Base-by-base conservation (phyloP, 2,797 vertebrate genomes). In the Paguma larvata region DNA sequence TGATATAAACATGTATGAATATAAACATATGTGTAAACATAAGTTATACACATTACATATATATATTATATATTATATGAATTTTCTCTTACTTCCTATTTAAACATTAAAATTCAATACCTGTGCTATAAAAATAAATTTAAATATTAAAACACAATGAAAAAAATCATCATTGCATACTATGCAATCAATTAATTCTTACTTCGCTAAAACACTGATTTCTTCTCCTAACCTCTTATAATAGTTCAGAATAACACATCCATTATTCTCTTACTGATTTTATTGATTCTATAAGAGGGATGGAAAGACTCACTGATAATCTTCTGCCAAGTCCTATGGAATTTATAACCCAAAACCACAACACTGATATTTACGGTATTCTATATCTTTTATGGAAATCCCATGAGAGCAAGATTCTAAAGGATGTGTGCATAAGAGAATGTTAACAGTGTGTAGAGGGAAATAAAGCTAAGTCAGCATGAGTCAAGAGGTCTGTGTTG, bases 31-130 rank as follows among this genome's bases (percentile, higher is more conserved):
- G 6, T 86, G 10, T 38, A 77, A 92, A 67, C 27, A 48, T 51
- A 30, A 46, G 25, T 16, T 90, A 2, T 56, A 90, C 51, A 13
- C 72, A 16, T 38, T 83, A 63, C 16, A 44, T 38, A 59, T 11
- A 53, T 72, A 89, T 25, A 82, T 19, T 32, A 18, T 67, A 59
- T 63, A 53, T 68, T 59, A 68, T 1, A 65, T 27, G 30, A 7
- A 34, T 96, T 51, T 89, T 75, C 3, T 90, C 62, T 51, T 91
- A 82, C 70, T 85, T 95, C 32, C 8, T 67, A 68, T 67, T 85
- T 92, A 96, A 84, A 84, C 5, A 63, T 73, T 96, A 83, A 92
- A 95, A 88, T 93, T 83, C 5, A 96, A 56, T 65, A 86, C 25
- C 19, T 46, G 6, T 77, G 1, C 13, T 85, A 86, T 89, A 85